Base-by-base conservation (phyloP, 2,797 vertebrate species). In the Vultur gryphus region DNA sequence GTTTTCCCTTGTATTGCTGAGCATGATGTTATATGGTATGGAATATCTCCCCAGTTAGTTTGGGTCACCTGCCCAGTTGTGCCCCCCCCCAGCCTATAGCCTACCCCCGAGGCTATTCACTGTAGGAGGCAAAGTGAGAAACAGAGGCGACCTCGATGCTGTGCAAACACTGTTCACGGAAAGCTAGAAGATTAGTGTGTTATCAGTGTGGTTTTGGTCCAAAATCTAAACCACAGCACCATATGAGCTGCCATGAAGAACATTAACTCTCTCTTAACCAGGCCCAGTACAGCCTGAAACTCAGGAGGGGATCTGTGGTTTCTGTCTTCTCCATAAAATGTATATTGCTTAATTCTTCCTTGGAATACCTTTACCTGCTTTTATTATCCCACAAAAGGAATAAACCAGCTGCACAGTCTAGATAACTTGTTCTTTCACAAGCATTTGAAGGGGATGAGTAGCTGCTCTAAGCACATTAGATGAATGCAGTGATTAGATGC, bases 11-110 rank as follows among this genome's bases (percentile, higher is more conserved):
- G 15, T 35, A 7, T 19, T 28, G 29, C 75, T 65, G 37, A 70
- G 31, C 26, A 11, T 13, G 44, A 7, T 1, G 0, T 37, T 61
- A 10, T 4, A n/a, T 2, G 10, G 16, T 48, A 21, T 6, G 20
- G 37, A 55, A 33, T 35, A 61, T 43, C 23, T 23, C 29, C 29
- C 35, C 23, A 16, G 19, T 54, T 37, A 54, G 8, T 44, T 44
- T 0, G 1, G 25, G 28, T 49, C 43, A 33, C 31, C 37, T 48
- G 57, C 18, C 18, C 0, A 0, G 8, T 25, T 7, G 5, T 37
- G 41, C 31, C 2, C 10, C 7, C 7, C 14, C 15, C 12, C 26
- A 55, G 51, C 37, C 62, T 61, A 12, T 20, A 49, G 55, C 35
- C 61, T 43, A 52, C 20, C 4, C 17, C 20, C 8, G 7, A 28